Conservation (phyloP, 2,797 vertebrate genomes). For the Lerista edwardsae region DNA sequence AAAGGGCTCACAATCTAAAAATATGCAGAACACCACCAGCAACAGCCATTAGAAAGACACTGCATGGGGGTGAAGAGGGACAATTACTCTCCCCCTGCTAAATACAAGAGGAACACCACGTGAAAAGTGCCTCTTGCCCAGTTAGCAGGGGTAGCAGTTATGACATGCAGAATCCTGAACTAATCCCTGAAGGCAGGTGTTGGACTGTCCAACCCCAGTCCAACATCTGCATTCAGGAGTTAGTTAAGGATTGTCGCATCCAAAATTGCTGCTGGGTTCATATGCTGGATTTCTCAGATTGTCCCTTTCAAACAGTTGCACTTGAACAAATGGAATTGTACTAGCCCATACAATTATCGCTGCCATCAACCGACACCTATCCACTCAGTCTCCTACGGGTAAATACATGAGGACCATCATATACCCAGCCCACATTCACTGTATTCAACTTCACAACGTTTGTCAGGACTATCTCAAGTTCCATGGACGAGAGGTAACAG, state of each 20-base stretch:
- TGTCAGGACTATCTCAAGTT: neutral
- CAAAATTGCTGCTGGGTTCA: neutral
- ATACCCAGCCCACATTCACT: neutral
- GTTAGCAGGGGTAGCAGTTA: no score
- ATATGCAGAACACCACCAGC: no score
- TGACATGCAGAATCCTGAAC: neutral
- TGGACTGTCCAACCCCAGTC: no score
- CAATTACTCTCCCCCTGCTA: no score
- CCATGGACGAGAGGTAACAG: neutral
- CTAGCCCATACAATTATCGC: neutral
- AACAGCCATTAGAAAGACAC: no score
- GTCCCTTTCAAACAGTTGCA: neutral
- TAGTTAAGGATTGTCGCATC: neutral
- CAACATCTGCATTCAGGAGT: no score
- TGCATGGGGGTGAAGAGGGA: no score
- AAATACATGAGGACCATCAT: neutral
- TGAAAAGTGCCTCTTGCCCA: no score
- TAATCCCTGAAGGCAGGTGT: no score
- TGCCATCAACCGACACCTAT: neutral
- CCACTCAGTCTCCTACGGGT: neutral
- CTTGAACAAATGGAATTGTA: neutral
- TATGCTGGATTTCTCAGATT: neutral
- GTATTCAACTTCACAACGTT: neutral
- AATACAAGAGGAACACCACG: no score
- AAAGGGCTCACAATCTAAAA: no score